Evolutionary conservation across 2,797 vertebrate species (phyloP).

Genomic region (Petrocephalus sullivani): DNA sequence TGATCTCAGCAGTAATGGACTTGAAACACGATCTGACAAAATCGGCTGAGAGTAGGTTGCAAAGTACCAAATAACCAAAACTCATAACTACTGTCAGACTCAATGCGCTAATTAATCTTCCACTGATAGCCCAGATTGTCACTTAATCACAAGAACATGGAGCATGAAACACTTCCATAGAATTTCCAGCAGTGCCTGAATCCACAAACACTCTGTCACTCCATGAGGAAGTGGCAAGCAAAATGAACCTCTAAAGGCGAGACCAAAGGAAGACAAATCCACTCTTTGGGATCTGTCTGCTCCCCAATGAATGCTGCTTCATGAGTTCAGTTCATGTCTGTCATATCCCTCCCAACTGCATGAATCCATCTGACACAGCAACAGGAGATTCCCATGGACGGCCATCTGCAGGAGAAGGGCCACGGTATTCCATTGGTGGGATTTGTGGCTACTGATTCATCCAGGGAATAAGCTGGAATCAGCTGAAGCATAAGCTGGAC

Average conservation of each 20-base stretch:
- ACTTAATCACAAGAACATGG: background rate
- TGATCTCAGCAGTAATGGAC: no score
- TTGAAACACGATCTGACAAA: no score
- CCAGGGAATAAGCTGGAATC: background rate
- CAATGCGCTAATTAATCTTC: no score
- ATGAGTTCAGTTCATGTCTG: background rate
- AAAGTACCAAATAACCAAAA: no score
- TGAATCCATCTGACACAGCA: background rate
- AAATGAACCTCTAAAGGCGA: background rate
- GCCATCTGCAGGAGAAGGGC: background rate
- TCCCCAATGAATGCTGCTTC: background rate
- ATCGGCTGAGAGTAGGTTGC: no score
- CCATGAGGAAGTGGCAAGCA: background rate
- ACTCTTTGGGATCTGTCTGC: background rate
- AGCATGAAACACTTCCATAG: background rate
- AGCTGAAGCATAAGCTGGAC: background rate
- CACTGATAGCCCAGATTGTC: background rate
- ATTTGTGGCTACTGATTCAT: background rate
- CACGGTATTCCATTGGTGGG: background rate
- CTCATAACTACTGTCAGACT: no score
- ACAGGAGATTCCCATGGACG: background rate
- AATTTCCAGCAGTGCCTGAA: background rate
- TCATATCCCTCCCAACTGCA: background rate
- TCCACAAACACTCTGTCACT: background rate
- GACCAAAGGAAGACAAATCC: background rate